Conservation (phyloP, 1,140 invertebrate species). For the Platorchestia sp. region DNA sequence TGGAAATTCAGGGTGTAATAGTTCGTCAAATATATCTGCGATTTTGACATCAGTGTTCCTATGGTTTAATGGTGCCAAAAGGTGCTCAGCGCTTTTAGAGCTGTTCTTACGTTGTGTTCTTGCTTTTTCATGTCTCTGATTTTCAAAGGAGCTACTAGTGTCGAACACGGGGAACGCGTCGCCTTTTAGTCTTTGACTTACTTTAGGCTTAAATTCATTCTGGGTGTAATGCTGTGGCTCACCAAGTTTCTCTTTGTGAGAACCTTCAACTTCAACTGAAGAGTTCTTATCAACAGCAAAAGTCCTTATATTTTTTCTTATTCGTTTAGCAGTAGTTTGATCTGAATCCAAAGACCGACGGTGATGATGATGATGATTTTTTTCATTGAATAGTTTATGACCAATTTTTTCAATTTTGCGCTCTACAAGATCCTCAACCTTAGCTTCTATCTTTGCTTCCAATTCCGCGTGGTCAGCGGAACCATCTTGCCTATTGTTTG, state of each 20-base stretch:
- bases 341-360: neutral
- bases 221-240: neutral
- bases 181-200: neutral
- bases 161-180: neutral
- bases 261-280: neutral
- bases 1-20: neutral
- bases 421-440: neutral
- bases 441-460: neutral
- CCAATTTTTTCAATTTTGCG: neutral
- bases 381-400: neutral
- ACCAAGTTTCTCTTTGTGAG: neutral
- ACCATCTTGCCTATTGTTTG: neutral
- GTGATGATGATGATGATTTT: neutral
- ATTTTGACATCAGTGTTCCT: neutral
- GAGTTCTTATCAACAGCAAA: neutral
- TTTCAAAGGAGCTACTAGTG: neutral
- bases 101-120: neutral
- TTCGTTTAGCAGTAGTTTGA: neutral
- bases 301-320: neutral
- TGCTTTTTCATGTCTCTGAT: neutral
- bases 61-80: neutral
- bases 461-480: neutral
- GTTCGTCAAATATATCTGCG: neutral
- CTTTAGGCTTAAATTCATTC: neutral
- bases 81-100: neutral